Percentiles rank a stretch among this genome's conserved stretches.
These are phyloP conservation scores for Platysternon megacephalum DNA, from an alignment of 2,113 vertebrate species.

Conservation along the genomic window DNA sequence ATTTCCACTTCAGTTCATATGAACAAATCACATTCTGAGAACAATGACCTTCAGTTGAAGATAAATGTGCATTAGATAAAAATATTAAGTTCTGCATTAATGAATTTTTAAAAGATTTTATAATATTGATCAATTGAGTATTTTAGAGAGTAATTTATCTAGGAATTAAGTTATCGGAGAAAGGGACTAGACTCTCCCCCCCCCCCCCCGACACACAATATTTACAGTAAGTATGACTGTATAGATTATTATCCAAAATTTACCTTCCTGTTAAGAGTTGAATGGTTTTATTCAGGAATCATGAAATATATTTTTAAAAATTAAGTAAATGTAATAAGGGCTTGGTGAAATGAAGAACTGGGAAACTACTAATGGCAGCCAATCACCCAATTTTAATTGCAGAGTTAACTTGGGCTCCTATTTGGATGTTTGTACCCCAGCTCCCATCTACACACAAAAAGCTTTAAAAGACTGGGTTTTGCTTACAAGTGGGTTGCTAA, in stretches of 20 bases:
- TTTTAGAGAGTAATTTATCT: slow-evolving; percentile 1
- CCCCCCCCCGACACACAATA: fast-evolving
- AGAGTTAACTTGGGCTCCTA: not conserved
- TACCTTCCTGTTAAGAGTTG: not conserved
- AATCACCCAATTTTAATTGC: not conserved
- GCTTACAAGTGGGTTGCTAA: not conserved
- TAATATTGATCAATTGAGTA: not conserved
- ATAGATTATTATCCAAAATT: not conserved
- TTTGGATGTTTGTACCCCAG: not conserved
- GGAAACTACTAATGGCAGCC: not conserved
- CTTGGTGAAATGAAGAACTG: not conserved
- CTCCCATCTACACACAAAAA: fast-evolving
- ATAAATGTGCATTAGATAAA: not conserved
- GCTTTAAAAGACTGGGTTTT: not conserved
- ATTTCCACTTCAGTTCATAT: not conserved
- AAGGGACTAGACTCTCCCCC: slow-evolving; percentile 5
- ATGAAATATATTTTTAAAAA: not conserved
- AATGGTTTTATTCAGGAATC: not conserved
- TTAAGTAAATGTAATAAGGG: not conserved
- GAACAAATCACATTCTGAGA: slow-evolving; percentile 77
- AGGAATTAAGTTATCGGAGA: not conserved
- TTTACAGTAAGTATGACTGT: not conserved
- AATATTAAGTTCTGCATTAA: not conserved
- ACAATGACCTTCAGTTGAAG: slow-evolving; percentile 49
- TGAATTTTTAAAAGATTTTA: not conserved